A percentile compares a stretch with the other conserved stretches of the same genome.
Conservation (phyloP, 2,113 vertebrate species). For the Lophochroa leadbeateri region DNA sequence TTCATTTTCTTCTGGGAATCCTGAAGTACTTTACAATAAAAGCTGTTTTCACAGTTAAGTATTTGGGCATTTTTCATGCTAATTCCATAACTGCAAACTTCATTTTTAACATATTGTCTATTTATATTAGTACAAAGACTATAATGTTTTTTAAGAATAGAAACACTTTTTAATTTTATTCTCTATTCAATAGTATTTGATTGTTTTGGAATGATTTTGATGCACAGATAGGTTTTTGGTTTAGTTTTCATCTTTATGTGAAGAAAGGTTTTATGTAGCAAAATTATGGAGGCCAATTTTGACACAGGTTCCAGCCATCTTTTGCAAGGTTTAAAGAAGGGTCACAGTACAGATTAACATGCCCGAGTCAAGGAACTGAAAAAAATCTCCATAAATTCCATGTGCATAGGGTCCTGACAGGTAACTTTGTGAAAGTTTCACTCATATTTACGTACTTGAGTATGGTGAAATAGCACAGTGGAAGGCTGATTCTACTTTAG, state of each 20-base stretch:
- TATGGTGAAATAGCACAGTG: background rate
- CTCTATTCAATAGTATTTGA: background rate
- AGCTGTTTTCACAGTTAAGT: background rate
- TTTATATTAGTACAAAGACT: background rate
- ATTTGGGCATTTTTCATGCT: background rate
- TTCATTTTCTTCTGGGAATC: background rate
- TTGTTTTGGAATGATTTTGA: background rate
- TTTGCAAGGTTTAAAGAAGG: background rate
- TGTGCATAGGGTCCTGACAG: rapidly evolving
- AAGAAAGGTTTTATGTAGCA: background rate
- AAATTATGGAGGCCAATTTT: background rate
- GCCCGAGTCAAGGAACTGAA: background rate
- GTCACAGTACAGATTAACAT: background rate
- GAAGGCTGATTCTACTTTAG: background rate
- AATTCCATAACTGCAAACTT: background rate
- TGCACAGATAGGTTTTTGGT: background rate
- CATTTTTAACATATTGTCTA: background rate
- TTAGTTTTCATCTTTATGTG: background rate
- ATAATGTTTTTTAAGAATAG: background rate
- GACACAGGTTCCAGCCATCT: background rate
- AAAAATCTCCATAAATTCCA: background rate
- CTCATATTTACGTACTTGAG: background rate
- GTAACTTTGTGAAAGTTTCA: background rate
- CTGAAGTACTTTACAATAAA: background rate
- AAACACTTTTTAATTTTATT: background rate